Evolutionary conservation across 2,113 vertebrate genomes (phyloP), one percentile per base, ranked within the genome.

Genomic region (Thalassoma bifasciatum): DNA sequence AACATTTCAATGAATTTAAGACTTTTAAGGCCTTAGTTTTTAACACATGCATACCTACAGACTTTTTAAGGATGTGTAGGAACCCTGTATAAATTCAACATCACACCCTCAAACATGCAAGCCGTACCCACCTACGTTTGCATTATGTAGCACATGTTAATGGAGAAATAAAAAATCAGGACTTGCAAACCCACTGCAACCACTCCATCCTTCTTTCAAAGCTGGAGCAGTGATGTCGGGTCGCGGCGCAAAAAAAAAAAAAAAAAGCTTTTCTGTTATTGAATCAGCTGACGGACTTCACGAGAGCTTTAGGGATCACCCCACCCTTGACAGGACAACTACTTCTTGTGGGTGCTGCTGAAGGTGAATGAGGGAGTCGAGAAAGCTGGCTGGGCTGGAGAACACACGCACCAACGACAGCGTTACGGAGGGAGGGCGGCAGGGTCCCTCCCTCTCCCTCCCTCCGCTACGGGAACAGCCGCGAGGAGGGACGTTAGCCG

Each of bases 321-420:
- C 90, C 89, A 90, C 90, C 91, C 89, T 88, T 87, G 68, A 83
- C 80, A 82, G 88, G 83, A 85, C 88, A 81, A 86, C 86, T 90
- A 88, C 89, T 87, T 89, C 86, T 81, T 40, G 64, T 83, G 81
- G 78, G 78, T 72, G 82, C 82, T 59, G 90, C 83, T 92, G 91
- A 92, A 92, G 91, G 91, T 92, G 91, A 92, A 88, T 73, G 82
- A 62, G 75, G 62, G 82, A 90, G 82, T 84, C 82, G 84, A 86
- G 83, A 74, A 85, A 73, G 82, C 91, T 88, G 63, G 77, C 86
- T 75, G 71, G 72, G 74, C 75, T 82, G 77, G 71, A 74, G 73
- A 82, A 67, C 77, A 84, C 72, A 65, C 79, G 82, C 62, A 81
- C 47, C 76, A 66, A 77, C 77, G 66, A 66, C 60, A 81, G 5